These are phyloP conservation scores for Yponomeuta evonymella DNA, from an alignment of 2,888 invertebrate species.

Conservation along the genomic window DNA sequence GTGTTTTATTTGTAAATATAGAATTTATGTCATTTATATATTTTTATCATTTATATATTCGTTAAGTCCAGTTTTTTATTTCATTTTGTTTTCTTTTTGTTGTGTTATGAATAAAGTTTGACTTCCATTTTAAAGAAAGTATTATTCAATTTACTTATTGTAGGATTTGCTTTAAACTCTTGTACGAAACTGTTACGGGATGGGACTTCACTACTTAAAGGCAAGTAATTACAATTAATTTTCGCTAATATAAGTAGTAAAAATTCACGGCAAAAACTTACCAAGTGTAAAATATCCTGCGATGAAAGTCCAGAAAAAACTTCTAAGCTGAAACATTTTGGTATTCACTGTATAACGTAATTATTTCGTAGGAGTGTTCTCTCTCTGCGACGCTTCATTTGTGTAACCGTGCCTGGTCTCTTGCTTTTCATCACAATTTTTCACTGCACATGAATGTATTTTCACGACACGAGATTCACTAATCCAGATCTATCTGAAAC, in stretches of 20 bases:
- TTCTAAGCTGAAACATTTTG: constrained; percentile 38
- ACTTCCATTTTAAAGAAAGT: too few species aligned
- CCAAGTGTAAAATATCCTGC: constrained; percentile 47
- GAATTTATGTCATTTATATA: too few species aligned
- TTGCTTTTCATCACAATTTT: neutral
- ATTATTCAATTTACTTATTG: neutral
- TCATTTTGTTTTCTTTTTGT: too few species aligned
- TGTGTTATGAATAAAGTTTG: too few species aligned
- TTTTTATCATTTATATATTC: too few species aligned
- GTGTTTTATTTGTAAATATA: too few species aligned
- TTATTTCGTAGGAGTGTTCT: constrained; percentile 29
- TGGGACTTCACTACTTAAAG: too few species aligned
- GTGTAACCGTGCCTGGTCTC: constrained; percentile 30
- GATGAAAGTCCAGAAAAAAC: constrained; percentile 36
- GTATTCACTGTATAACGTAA: constrained; percentile 41
- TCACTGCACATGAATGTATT: neutral
- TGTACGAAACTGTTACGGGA: neutral
- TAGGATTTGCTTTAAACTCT: neutral
- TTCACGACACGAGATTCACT: neutral
- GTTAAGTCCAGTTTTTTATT: too few species aligned
- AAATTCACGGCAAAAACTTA: constrained; percentile 29
- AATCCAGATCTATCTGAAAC: neutral
- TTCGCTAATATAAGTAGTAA: neutral
- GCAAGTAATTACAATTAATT: too few species aligned
- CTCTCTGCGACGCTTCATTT: constrained; percentile 62